Evolutionary conservation across 2,888 invertebrate genomes (phyloP), one percentile per base, ranked within the genome.

Genomic region (Tachina grossa): DNA sequence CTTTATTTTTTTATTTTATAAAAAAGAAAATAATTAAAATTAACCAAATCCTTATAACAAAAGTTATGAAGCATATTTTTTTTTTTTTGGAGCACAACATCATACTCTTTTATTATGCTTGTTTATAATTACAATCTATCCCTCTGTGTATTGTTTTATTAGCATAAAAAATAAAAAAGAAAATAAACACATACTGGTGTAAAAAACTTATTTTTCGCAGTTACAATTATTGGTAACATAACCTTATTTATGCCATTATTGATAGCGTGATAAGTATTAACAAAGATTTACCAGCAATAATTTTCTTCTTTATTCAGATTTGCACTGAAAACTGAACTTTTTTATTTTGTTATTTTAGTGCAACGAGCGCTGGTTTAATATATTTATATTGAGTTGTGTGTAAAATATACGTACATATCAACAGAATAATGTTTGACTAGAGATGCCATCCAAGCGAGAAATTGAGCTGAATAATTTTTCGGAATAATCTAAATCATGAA

Each of bases 221-320:
- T 22, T 55, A 22, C 75, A 53, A 53, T 81, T 81, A 81, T 69
- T 68, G 75, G 59, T 55, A 59, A 53, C 51, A 81, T 53, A 81
- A 57, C 13, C 68, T 57, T 84, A 74, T 80, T 79, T 79, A 80
- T 76, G 39, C 39, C 39, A 51, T 41, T 83, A 72, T 78, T 83
- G 72, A 83, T 83, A 72, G 83, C 75, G 84, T 84, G 84, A 66
- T 80, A 84, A 80, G 80, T 84, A 80, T 71, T 71, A 71, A 76
- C 69, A 80, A 76, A 72, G 45, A 80, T 66, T 79, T 75, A 76
- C 14, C 76, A 80, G 66, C 49, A 78, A 77, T 31, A 81, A 61
- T 39, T 14, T 68, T 66, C 43, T 4, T 57, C 1, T 43, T 45
- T 57, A 16, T 45, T 11, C 39, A 79, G 61, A 74, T 83, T 83